A percentile compares a stretch with the other conserved stretches of the same genome.
These are phyloP conservation scores for Matsumurasca onukii DNA, from an alignment of 1,140 invertebrate species.

Conservation along the genomic window DNA sequence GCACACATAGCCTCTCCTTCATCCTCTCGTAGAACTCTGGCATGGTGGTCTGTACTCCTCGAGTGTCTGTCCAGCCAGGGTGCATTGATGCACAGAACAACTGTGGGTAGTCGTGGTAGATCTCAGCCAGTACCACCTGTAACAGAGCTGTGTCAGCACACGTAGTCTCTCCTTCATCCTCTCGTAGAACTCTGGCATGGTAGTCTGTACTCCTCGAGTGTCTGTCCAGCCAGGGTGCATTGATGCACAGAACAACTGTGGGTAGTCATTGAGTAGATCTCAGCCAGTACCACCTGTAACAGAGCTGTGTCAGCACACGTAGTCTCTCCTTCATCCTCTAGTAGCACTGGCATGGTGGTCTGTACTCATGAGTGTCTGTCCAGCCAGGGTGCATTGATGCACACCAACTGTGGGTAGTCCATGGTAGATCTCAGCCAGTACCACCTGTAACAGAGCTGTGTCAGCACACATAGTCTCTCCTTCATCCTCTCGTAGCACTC, in stretches of 20 bases:
- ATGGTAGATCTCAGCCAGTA: constrained; percentile 51
- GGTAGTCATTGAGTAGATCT: constrained; percentile 51
- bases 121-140: constrained; percentile 48
- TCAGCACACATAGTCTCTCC: constrained; percentile 52
- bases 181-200: constrained; percentile 54
- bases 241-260: constrained; percentile 51
- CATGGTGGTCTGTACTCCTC: constrained; percentile 51
- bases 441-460: constrained; percentile 48
- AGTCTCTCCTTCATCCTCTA: constrained; percentile 51
- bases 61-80: constrained; percentile 57
- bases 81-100: constrained; percentile 55
- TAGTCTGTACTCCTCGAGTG: constrained; percentile 49
- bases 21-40: constrained; percentile 54
- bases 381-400: constrained; percentile 56
- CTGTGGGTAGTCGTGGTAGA: constrained; percentile 49
- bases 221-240: constrained; percentile 59
- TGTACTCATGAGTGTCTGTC: constrained; percentile 54
- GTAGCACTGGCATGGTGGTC: constrained; percentile 53
- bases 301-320: constrained; percentile 47
- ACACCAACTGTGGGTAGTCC: constrained; percentile 51
- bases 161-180: constrained; percentile 52
- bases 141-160: constrained; percentile 54
- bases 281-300: constrained; percentile 46
- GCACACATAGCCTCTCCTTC: constrained; percentile 50
- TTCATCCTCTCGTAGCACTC: constrained; percentile 54